phyloP scores from a whole-genome alignment of 2,888 invertebrate genomes.

The Amphipyra berbera region DNA sequence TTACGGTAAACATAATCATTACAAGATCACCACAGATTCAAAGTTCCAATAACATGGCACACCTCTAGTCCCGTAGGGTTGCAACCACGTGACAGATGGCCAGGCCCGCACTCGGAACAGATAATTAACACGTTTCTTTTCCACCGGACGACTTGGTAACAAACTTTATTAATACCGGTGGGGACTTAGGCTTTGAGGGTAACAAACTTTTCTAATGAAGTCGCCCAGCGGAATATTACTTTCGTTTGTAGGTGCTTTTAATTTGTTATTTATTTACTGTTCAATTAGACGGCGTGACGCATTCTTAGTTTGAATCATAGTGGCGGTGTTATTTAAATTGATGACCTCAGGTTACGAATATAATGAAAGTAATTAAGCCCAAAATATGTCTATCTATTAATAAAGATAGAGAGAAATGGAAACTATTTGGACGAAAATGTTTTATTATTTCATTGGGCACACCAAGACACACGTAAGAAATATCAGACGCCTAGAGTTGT shows the following conservation, averaged over 20 bases:
- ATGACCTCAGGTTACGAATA: conserved; percentile 17
- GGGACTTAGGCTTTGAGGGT: conserved; percentile 86
- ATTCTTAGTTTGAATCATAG: conserved; percentile 34
- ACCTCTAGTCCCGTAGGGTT: conserved; percentile 61
- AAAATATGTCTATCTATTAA: conserved; percentile 9
- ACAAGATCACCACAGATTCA: conserved; percentile 38
- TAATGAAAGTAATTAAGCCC: conserved; percentile 8
- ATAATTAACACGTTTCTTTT: conserved; percentile 89
- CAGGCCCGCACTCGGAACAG: conserved; percentile 70
- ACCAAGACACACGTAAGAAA: conserved; percentile 30
- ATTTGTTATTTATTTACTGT: conserved; percentile 83
- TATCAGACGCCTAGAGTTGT: conserved; percentile 33
- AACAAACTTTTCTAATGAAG: conserved; percentile 89
- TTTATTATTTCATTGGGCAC: conserved; percentile 22
- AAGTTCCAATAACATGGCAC: conserved; percentile 60
- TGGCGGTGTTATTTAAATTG: conserved; percentile 41
- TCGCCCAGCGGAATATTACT: conserved; percentile 84
- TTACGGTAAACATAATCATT: conserved; percentile 26
- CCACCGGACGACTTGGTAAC: conserved; percentile 77
- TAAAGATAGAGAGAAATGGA: conserved; percentile 3
- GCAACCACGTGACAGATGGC: conserved; percentile 81
- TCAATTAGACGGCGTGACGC: conserved; percentile 47
- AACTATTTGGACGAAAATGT: conserved; percentile 23
- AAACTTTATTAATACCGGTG: conserved; percentile 89
- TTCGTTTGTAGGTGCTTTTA: conserved; percentile 78